phyloP scores from a whole-genome alignment of 2,797 vertebrate species.

The Enteromius viviparus region DNA sequence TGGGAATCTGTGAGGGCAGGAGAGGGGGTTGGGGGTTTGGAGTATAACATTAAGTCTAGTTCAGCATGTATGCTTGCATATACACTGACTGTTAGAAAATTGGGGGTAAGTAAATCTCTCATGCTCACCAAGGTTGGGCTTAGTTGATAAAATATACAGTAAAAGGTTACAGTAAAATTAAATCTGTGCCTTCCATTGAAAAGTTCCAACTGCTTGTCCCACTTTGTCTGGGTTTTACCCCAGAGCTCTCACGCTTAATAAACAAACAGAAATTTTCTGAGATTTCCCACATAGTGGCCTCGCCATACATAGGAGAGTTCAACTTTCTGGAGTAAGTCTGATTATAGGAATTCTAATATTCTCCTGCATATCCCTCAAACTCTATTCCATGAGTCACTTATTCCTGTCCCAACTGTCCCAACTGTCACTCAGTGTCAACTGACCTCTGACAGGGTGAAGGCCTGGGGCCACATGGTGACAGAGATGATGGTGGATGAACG shows the following conservation, averaged over 20 bases:
- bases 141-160: background rate
- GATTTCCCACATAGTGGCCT: constrained; percentile 37
- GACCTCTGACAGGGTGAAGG: background rate
- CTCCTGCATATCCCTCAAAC: background rate
- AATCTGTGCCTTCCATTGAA: background rate
- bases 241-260: background rate
- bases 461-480: background rate
- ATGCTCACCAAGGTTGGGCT: background rate
- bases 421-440: background rate
- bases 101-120: background rate
- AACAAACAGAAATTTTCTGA: constrained; percentile 39
- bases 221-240: background rate
- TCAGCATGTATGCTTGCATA: background rate
- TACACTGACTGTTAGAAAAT: background rate
- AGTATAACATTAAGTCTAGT: background rate
- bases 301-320: background rate
- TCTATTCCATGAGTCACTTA: constrained; percentile 9
- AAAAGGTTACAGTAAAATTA: too few relatives aligned
- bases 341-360: constrained; percentile 6
- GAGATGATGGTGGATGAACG: constrained; percentile 2
- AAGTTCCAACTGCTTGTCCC: background rate
- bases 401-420: constrained; percentile 1
- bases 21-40: background rate
- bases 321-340: background rate
- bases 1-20: constrained; percentile 31